Conservation (phyloP, 2,113 vertebrate genomes). For the Grammomys dolichurus region DNA sequence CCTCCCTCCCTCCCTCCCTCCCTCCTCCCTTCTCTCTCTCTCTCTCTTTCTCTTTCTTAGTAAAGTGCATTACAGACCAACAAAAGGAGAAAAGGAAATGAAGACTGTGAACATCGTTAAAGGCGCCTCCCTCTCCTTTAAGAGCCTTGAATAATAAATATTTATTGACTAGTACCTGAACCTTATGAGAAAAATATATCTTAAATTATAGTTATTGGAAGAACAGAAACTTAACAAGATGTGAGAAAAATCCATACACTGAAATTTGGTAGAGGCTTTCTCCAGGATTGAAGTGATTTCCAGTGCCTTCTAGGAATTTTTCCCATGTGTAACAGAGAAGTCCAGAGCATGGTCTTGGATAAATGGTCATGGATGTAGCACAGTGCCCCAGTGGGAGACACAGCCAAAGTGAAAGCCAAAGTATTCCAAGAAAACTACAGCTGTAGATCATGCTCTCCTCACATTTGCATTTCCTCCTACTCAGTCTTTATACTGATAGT, state of each 20-base stretch:
- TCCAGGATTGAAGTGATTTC: background rate
- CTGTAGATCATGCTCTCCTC: background rate
- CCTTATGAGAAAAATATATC: background rate
- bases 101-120: background rate
- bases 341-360: background rate
- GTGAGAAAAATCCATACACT: background rate
- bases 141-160: background rate
- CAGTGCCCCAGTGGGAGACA: background rate
- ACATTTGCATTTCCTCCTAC: background rate
- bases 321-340: background rate
- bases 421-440: background rate
- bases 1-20: no score
- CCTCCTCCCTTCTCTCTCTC: background rate
- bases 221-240: background rate
- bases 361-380: background rate
- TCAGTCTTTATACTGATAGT: background rate
- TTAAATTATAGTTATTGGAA: background rate
- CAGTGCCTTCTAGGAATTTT: background rate
- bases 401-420: background rate
- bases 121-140: background rate
- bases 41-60: background rate
- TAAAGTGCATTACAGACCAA: background rate
- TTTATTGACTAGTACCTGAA: background rate
- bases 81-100: background rate
- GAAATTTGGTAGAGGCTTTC: fast-evolving